Percentiles rank a stretch among this genome's conserved stretches.
Conservation (phyloP, 2,888 invertebrate genomes). For the Abrostola tripartita region DNA sequence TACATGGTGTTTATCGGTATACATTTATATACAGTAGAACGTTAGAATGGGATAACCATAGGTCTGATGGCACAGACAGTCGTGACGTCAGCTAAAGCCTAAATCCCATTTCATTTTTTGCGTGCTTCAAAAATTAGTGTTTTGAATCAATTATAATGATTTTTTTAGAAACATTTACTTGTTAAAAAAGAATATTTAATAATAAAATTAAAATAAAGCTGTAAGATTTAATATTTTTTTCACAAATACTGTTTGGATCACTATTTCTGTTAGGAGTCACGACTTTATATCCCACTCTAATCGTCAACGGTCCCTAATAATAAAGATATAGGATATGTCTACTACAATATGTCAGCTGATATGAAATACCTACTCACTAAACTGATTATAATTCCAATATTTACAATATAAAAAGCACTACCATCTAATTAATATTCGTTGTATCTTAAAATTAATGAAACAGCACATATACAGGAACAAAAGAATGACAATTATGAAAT, state of each 20-base stretch:
- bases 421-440: conserved; percentile 63
- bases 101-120: too few species aligned
- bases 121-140: too few species aligned
- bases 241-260: neutral
- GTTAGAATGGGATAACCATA: conserved; percentile 19
- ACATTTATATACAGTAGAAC: conserved; percentile 24
- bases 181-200: too few species aligned
- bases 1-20: conserved; percentile 42
- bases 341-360: conserved; percentile 43
- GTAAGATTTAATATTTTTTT: too few species aligned
- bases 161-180: too few species aligned
- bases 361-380: conserved; percentile 37
- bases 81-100: neutral
- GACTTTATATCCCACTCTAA: conserved; percentile 29
- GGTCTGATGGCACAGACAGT: conserved; percentile 1
- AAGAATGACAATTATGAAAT: conserved; percentile 36
- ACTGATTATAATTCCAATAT: conserved; percentile 36
- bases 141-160: too few species aligned
- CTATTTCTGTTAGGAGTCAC: neutral
- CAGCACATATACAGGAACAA: conserved; percentile 32
- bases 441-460: conserved; percentile 50
- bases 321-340: conserved; percentile 35
- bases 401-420: conserved; percentile 54
- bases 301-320: conserved; percentile 18
- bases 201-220: too few species aligned